Evolutionary conservation across 92 coral and sea anemone genomes (phyloP), one percentile per base, ranked within the genome.

Genomic region (Porites evermanni): DNA sequence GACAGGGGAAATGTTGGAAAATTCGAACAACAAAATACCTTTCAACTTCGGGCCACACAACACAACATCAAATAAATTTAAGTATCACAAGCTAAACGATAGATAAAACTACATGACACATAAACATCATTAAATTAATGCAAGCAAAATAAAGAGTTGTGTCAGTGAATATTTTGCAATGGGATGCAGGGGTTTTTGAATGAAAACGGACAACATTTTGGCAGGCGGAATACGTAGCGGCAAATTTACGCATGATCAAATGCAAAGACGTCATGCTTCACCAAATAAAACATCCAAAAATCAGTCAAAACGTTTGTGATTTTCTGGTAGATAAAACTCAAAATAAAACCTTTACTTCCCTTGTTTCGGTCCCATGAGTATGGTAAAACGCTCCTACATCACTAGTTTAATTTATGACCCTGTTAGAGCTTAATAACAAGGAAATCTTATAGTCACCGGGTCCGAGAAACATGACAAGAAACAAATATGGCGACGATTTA

Each of bases 401-500:
- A 21, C 67, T 80, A 16, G 24, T 13, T 29, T 12, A 56, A n/a
- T 19, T 64, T 18, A 61, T 1, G 47, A 2, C 47, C 64, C 51
- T 64, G 54, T 83, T 21, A 21, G 21, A 21, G 21, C 21, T 21
- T 21, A 21, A 71, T 2, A 71, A 44, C 78, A 83, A 74, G 73
- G 72, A 83, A 83, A 73, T 83, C 80, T 50, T 83, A n/a, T 24
- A 73, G 21, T 61, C 67, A 74, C 80, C 74, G 51, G 72, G 80
- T 61, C 47, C 50, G 51, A 58, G 24, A 64, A 79, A 88, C 79
- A 89, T 76, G 81, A 75, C 69, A 75, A 64, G 78, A 32, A 67
- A 69, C 88, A 82, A 92, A 92, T 88, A 92, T 92, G 94, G 94
- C 94, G 94, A 70, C 94, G 86, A 85, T 78, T 80, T 80, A 71